A percentile compares a stretch with the other conserved stretches of the same genome.
These are phyloP conservation scores for Holacanthella duospinosa DNA, from an alignment of 2,888 invertebrate species.

Conservation along the genomic window DNA sequence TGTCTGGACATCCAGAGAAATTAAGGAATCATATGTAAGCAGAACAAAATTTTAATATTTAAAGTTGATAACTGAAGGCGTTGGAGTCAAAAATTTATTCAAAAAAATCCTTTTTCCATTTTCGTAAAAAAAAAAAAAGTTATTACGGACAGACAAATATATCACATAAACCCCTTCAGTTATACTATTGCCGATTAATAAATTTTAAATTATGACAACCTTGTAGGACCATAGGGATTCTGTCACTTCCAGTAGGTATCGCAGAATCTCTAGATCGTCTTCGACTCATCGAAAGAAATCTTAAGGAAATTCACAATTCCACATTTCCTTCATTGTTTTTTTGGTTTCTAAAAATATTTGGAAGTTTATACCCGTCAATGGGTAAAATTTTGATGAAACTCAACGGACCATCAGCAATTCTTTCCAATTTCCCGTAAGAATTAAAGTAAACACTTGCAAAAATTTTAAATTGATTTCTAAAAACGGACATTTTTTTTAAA, in stretches of 20 bases:
- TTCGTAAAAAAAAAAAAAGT: too few relatives aligned
- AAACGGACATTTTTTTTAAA: too few relatives aligned
- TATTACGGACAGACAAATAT: too few relatives aligned
- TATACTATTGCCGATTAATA: not conserved
- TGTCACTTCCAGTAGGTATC: not conserved
- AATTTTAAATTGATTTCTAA: too few relatives aligned
- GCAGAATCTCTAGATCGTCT: not conserved
- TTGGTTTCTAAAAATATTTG: not conserved
- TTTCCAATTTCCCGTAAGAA: not conserved
- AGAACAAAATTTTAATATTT: too few relatives aligned
- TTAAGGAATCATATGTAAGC: constrained; percentile 13
- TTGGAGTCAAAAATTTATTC: too few relatives aligned
- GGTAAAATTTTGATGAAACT: not conserved
- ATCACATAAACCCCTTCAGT: too few relatives aligned
- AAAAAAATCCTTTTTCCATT: too few relatives aligned
- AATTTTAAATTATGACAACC: not conserved
- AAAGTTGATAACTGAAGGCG: too few relatives aligned
- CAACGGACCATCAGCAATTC: not conserved
- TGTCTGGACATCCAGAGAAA: constrained; percentile 11
- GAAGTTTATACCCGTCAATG: not conserved
- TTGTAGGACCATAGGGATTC: not conserved
- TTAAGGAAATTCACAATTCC: not conserved
- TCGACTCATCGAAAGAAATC: not conserved
- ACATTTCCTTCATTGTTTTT: not conserved
- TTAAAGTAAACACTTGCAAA: too few relatives aligned